Evolutionary conservation across 2,113 vertebrate genomes (phyloP).

Genomic region (Stegastes partitus): DNA sequence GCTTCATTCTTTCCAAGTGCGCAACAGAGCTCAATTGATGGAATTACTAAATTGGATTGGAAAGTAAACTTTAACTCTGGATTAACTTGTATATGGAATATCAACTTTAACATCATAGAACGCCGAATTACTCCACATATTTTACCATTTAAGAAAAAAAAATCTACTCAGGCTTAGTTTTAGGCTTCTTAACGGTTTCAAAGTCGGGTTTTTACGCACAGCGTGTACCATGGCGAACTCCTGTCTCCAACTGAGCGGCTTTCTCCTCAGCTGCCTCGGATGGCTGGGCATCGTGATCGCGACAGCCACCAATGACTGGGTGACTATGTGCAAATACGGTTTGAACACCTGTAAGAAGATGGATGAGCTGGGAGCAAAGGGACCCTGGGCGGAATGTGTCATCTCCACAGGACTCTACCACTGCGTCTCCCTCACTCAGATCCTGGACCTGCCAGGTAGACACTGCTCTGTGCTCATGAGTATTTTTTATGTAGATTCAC

Average conservation of each 20-base stretch:
- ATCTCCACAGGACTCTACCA: constrained; percentile 93
- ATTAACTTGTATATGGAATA: constrained; percentile 59
- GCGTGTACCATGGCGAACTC: constrained; percentile 89
- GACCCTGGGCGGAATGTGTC: constrained; percentile 96
- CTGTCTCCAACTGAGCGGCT: constrained; percentile 91
- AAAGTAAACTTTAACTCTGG: constrained; percentile 42
- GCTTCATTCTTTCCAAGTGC: constrained; percentile 32
- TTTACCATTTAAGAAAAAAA: no score
- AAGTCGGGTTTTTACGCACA: constrained; percentile 31
- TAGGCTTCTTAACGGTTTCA: constrained; percentile 19
- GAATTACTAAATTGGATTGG: constrained; percentile 37
- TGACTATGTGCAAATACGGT: constrained; percentile 92
- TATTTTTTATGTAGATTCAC: neutral
- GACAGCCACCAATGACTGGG: constrained; percentile 96
- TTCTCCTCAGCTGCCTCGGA: constrained; percentile 90
- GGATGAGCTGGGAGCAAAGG: constrained; percentile 92
- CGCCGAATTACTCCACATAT: neutral
- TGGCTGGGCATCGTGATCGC: constrained; percentile 95
- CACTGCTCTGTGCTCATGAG: neutral
- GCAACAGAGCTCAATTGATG: constrained; percentile 28
- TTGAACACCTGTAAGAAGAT: constrained; percentile 94
- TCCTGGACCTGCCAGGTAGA: constrained; percentile 95
- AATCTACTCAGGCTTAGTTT: neutral
- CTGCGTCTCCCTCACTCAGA: constrained; percentile 92
- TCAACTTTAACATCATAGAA: neutral